Conservation (phyloP, 2,113 vertebrate genomes). For the Ophthalmolycus amberensis region DNA sequence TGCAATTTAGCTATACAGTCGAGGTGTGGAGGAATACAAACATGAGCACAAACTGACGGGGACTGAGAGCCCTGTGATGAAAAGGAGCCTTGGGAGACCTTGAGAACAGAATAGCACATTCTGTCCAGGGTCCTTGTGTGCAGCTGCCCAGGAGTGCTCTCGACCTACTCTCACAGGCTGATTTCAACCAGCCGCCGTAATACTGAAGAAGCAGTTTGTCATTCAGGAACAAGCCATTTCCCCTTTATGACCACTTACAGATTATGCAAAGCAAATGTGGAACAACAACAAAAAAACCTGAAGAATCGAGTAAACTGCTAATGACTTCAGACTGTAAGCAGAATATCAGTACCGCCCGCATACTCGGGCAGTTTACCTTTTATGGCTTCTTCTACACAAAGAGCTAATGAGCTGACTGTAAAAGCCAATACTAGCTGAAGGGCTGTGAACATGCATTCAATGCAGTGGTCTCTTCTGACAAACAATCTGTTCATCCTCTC, state of each 20-base stretch:
- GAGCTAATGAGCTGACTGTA: slow-evolving; percentile 27
- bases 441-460: slow-evolving; percentile 11
- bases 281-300: neutral
- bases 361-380: slow-evolving; percentile 29
- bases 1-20: neutral
- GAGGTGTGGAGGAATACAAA: slow-evolving; percentile 36
- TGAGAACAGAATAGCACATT: slow-evolving; percentile 49
- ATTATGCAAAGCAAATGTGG: slow-evolving; percentile 38
- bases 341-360: slow-evolving; percentile 22
- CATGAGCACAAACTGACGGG: slow-evolving; percentile 3
- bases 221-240: slow-evolving; percentile 41
- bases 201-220: slow-evolving; percentile 13
- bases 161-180: slow-evolving; percentile 20
- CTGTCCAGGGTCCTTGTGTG: slow-evolving; percentile 35
- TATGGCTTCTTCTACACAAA: slow-evolving; percentile 39
- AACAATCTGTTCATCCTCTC: slow-evolving; percentile 36
- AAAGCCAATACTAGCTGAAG: slow-evolving; percentile 15
- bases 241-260: slow-evolving; percentile 33
- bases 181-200: slow-evolving; percentile 39
- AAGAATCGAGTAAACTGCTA: slow-evolving; percentile 35
- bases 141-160: slow-evolving; percentile 38
- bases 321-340: slow-evolving; percentile 46
- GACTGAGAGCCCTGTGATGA: slow-evolving; percentile 15
- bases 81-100: slow-evolving; percentile 38
- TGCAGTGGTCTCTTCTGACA: slow-evolving; percentile 9